phyloP scores from a whole-genome alignment of 2,797 vertebrate genomes.

The Champsocephalus esox region DNA sequence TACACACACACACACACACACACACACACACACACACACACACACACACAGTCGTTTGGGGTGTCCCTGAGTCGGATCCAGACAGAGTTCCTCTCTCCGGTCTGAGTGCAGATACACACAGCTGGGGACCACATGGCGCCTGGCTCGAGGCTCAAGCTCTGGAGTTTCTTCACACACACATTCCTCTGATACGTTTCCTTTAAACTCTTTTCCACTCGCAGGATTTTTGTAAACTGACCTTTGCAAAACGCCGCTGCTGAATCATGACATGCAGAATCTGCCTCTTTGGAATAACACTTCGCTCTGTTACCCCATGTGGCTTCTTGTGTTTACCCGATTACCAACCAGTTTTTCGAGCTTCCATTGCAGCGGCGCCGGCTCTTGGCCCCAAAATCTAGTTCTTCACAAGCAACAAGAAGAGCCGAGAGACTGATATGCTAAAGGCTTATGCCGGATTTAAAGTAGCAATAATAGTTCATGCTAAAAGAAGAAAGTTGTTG shows the following conservation, averaged over 20 bases:
- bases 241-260: constrained; percentile 21
- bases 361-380: no score
- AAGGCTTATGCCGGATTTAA: no score
- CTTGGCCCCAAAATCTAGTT: no score
- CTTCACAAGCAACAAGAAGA: no score
- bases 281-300: constrained; percentile 8
- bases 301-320: no score
- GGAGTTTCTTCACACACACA: constrained; percentile 3
- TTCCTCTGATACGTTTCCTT: constrained; percentile 8
- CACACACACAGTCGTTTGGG: constrained; percentile 45
- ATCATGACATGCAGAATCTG: constrained; percentile 22
- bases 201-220: not conserved
- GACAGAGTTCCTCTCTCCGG: constrained; percentile 19
- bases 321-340: no score
- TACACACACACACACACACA: constrained; percentile 38
- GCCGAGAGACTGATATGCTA: no score
- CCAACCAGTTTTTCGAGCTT: no score
- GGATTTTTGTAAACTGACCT: constrained; percentile 12
- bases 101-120: constrained; percentile 63
- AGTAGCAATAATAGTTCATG: no score
- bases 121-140: constrained; percentile 74
- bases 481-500: no score
- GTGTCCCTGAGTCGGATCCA: constrained; percentile 65
- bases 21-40: constrained; percentile 41
- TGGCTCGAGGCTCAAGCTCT: constrained; percentile 39